Evolutionary conservation across 2,888 invertebrate species (phyloP).

Genomic region (Isotomurus palustris): DNA sequence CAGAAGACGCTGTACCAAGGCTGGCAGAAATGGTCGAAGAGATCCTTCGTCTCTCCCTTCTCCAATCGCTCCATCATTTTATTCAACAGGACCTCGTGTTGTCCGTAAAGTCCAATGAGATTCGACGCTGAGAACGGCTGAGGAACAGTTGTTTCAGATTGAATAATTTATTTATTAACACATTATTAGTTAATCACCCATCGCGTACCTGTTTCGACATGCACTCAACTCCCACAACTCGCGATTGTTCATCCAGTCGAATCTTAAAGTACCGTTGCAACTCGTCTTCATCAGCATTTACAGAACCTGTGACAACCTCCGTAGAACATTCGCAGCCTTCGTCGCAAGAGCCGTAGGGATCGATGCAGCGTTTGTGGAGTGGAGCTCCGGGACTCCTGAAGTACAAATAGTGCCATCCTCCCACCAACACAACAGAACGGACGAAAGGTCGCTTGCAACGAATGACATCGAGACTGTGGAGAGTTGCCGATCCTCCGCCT

Average conservation of each 20-base stretch:
- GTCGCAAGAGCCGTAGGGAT: constrained; percentile 19
- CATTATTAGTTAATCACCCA: too few relatives aligned
- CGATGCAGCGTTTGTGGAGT: constrained; percentile 12
- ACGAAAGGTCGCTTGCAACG: constrained; percentile 26
- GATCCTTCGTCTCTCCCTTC: constrained; percentile 60
- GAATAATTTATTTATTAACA: neutral
- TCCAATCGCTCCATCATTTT: constrained; percentile 61
- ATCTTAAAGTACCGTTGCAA: constrained; percentile 37
- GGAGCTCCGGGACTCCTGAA: constrained; percentile 57
- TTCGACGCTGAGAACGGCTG: constrained; percentile 59
- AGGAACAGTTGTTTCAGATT: constrained; percentile 29
- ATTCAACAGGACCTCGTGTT: constrained; percentile 67
- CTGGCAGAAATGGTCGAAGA: constrained; percentile 63
- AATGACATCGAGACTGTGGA: constrained; percentile 17
- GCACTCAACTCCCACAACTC: constrained; percentile 50
- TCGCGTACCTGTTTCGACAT: constrained; percentile 51
- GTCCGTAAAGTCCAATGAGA: constrained; percentile 62
- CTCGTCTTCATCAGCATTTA: constrained; percentile 25
- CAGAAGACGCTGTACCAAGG: constrained; percentile 64
- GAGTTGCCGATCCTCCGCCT: constrained; percentile 12
- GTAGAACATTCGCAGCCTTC: constrained; percentile 32
- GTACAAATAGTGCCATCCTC: constrained; percentile 59
- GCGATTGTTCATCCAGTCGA: constrained; percentile 22
- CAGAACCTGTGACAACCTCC: constrained; percentile 38
- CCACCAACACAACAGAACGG: constrained; percentile 56